Percentiles rank a stretch among this genome's conserved stretches.
phyloP scores from a whole-genome alignment of 1,140 invertebrate genomes.

The Habropoda laboriosa region DNA sequence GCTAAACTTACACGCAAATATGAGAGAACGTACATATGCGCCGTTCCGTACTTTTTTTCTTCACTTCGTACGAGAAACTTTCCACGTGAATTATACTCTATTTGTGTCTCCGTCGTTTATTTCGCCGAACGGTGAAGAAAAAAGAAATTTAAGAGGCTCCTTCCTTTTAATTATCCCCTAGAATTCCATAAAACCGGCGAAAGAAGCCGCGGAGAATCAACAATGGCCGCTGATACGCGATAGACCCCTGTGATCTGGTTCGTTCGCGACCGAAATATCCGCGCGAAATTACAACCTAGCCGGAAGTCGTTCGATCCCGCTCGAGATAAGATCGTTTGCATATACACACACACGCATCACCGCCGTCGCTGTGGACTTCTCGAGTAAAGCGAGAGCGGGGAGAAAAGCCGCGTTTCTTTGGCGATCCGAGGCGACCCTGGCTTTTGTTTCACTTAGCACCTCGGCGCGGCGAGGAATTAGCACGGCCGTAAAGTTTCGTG shows the following conservation, averaged over 20 bases:
- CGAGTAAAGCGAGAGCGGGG: not conserved
- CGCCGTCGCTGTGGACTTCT: not conserved
- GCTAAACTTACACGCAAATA: not conserved
- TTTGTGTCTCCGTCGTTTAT: no score
- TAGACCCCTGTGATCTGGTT: not conserved
- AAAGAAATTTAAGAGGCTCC: no score
- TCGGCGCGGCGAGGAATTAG: conserved; percentile 57
- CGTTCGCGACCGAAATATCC: conserved; percentile 23
- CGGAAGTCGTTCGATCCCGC: conserved; percentile 51
- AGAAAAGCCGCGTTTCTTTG: conserved; percentile 31
- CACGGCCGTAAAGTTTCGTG: conserved; percentile 58
- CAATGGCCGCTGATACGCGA: conserved; percentile 25
- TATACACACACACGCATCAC: no score
- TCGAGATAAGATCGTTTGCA: conserved; percentile 38
- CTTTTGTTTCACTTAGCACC: conserved; percentile 66
- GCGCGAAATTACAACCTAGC: conserved; percentile 6
- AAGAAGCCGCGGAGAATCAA: not conserved
- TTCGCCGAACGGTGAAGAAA: no score
- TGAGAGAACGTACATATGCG: not conserved
- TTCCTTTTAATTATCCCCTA: no score
- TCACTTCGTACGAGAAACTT: not conserved
- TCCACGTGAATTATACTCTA: not conserved
- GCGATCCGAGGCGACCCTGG: conserved; percentile 24
- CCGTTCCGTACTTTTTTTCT: no score
- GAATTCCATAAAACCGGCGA: no score